These are phyloP conservation scores for Halcyon leucocephala DNA, from an alignment of 2,797 vertebrate species.

Conservation along the genomic window DNA sequence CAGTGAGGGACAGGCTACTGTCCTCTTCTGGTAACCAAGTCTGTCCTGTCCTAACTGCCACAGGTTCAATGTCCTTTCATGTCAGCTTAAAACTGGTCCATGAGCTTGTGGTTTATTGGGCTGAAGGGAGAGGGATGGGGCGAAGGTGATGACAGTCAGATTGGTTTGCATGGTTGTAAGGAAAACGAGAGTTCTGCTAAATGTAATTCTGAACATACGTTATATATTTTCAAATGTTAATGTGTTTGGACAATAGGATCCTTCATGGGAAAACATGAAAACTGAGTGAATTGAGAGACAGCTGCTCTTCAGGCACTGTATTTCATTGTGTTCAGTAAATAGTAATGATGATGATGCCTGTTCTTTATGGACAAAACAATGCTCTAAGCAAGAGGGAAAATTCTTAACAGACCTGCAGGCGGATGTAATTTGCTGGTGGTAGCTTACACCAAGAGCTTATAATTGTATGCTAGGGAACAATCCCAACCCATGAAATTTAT, in stretches of 20 bases:
- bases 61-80: neutral
- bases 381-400: neutral
- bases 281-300: neutral
- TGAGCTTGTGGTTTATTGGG: neutral
- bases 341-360: neutral
- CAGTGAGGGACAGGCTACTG: neutral
- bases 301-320: neutral
- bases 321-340: neutral
- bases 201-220: neutral
- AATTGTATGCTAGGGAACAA: neutral
- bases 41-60: neutral
- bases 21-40: neutral
- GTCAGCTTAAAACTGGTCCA: neutral
- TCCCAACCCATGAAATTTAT: neutral
- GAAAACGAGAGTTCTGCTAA: neutral
- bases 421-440: neutral
- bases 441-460: neutral
- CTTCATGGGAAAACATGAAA: neutral
- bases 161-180: neutral
- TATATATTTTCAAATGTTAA: neutral
- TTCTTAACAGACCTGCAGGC: neutral
- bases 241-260: neutral
- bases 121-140: neutral
- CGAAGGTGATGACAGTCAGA: neutral
- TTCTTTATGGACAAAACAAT: neutral